Percentiles rank a stretch among this genome's conserved stretches.
phyloP scores from a whole-genome alignment of 2,113 vertebrate genomes.

The Hippopotamus amphibius region DNA sequence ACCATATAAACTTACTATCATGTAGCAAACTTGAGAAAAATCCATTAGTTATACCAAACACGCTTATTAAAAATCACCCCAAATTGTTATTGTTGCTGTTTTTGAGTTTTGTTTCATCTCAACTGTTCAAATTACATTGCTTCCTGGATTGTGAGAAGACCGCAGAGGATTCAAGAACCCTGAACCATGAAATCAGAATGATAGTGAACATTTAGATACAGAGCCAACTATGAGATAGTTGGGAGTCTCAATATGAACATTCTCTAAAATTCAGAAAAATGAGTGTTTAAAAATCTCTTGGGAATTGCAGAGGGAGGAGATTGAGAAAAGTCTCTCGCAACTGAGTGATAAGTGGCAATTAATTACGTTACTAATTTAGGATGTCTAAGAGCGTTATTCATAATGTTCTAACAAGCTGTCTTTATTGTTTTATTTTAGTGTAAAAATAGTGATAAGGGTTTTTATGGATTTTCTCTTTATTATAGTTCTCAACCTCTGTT shows the following conservation, averaged over 20 bases:
- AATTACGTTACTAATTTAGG: constrained; percentile 47
- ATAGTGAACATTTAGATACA: neutral
- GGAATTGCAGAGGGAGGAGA: neutral
- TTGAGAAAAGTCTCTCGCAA: neutral
- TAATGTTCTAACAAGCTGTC: constrained; percentile 12
- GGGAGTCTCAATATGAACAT: neutral
- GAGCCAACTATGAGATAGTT: neutral
- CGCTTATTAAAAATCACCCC: neutral
- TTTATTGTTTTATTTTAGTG: constrained; percentile 61
- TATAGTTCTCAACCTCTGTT: neutral
- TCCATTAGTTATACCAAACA: neutral
- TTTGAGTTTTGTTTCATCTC: neutral
- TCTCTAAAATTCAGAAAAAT: neutral
- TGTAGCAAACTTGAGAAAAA: neutral
- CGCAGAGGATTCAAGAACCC: neutral
- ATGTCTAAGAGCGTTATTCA: neutral
- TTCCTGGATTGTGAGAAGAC: neutral
- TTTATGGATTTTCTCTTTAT: constrained; percentile 59
- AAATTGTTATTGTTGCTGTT: neutral
- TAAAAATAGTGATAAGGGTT: neutral
- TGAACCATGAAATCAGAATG: neutral
- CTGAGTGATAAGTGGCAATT: neutral
- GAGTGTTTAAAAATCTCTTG: neutral
- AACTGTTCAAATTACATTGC: neutral
- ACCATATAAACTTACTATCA: neutral